These are phyloP conservation scores for Psephotus haematonotus DNA, from an alignment of 2,113 vertebrate species.

Conservation along the genomic window DNA sequence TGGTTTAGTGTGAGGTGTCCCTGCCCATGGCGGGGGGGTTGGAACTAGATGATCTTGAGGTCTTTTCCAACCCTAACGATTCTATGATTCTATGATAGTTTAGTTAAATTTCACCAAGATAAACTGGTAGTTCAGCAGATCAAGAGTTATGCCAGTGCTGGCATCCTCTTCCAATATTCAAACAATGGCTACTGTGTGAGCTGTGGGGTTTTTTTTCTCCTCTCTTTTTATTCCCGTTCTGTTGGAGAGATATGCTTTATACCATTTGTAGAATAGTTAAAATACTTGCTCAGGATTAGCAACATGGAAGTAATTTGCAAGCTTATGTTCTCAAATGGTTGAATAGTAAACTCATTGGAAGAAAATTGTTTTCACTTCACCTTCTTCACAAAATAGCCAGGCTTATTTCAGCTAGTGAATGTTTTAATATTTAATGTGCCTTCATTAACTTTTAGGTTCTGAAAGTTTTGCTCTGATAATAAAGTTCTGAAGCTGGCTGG, in stretches of 20 bases:
- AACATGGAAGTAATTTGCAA: not conserved
- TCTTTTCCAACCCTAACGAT: too few species aligned
- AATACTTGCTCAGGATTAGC: not conserved
- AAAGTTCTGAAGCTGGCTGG: not conserved
- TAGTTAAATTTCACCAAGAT: not conserved
- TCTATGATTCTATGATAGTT: not conserved
- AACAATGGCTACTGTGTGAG: not conserved
- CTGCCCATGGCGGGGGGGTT: too few species aligned
- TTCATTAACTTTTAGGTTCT: not conserved
- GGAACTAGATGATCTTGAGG: too few species aligned
- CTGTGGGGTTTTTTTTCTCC: not conserved
- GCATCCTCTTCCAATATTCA: not conserved
- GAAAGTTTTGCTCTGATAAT: not conserved
- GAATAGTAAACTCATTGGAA: not conserved
- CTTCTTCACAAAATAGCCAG: not conserved
- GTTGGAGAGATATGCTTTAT: not conserved
- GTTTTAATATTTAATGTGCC: not conserved
- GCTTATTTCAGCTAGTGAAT: not conserved
- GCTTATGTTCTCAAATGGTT: not conserved
- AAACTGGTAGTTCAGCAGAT: not conserved
- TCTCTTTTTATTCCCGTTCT: not conserved
- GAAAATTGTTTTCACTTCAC: not conserved
- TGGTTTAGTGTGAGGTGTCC: too few species aligned
- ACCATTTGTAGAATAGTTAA: not conserved
- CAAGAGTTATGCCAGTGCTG: not conserved